Base-by-base conservation (phyloP, 1,140 invertebrate species). In the Lepidostoma basale region DNA sequence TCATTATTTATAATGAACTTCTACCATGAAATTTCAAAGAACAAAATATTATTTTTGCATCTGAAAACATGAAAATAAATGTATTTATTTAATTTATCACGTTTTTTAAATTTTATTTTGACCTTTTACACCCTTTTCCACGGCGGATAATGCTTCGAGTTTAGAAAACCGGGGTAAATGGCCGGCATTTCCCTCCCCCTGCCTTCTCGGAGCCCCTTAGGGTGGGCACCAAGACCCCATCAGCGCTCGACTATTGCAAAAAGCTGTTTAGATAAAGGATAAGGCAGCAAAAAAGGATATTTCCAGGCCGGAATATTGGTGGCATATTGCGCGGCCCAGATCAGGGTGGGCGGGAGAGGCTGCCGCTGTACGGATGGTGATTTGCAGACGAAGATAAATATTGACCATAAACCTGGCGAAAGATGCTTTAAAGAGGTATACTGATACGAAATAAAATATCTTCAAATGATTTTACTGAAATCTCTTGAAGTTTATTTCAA, bases 191-290 rank as follows among this genome's bases (percentile, higher is more conserved):
- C 67, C 47, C 30, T 52, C 67, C 62, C 59, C 9, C 47, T 30
- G 8, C 33, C 49, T 18, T 28, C 25, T 26, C 23, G 10, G 12
- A 54, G 12, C 26, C 14, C n/a, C 30, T 26, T 16, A 54, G 49
- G 49, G 49, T 54, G 49, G 49, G 49, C 14, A 14, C 25, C n/a
- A 54, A 60, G 44, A 62, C 58, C 58, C 58, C 58, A 42, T 62
- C 58, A 62, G 42, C 65, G 65, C 40, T 71, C 69, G 64, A 71
- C 69, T 71, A 71, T 68, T 72, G 70, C 70, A 72, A 72, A 72
- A 72, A 72, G 70, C 70, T 72, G 66, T 72, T 72, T 72, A 72
- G 70, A 72, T 72, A 72, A 72, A 72, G 70, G 70, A 72, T 72
- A 72, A 72, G 54, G 62, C 66, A 63, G 39, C 66, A 65, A 68